phyloP scores from a whole-genome alignment of 2,113 vertebrate species.

The Phrynocephalus versicolor region DNA sequence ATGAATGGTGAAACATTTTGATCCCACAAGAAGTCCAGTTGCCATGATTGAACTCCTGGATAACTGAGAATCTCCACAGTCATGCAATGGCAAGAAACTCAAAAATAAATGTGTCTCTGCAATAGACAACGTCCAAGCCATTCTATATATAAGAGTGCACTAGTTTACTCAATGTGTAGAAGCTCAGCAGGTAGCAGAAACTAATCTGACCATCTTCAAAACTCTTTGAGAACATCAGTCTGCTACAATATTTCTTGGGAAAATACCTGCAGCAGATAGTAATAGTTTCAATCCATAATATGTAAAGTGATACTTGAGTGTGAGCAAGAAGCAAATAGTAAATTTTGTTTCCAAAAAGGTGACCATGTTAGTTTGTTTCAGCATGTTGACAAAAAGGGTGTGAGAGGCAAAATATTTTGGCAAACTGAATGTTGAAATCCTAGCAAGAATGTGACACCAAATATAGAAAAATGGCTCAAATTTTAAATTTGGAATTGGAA shows the following conservation, averaged over 20 bases:
- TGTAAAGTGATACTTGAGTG: not conserved
- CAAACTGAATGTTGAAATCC: too few relatives aligned
- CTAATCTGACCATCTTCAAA: slow-evolving; percentile 7
- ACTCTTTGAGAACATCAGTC: not conserved
- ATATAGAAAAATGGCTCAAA: too few relatives aligned
- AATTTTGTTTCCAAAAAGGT: not conserved
- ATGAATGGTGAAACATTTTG: too few relatives aligned
- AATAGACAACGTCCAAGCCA: not conserved
- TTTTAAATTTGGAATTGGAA: too few relatives aligned
- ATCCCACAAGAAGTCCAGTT: too few relatives aligned
- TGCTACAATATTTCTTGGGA: not conserved
- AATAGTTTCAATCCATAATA: not conserved
- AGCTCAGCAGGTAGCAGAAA: not conserved
- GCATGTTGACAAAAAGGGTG: too few relatives aligned
- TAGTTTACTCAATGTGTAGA: not conserved
- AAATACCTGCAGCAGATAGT: not conserved
- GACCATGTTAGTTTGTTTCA: too few relatives aligned
- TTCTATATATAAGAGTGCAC: fast-evolving
- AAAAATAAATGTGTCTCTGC: not conserved
- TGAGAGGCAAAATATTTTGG: too few relatives aligned
- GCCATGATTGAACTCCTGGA: too few relatives aligned
- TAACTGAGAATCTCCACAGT: too few relatives aligned
- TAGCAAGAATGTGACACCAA: too few relatives aligned
- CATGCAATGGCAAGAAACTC: not conserved
- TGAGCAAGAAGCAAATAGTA: not conserved